These are phyloP conservation scores for Drosophila sordidapex DNA, from an alignment of 2,888 invertebrate species.

Conservation along the genomic window DNA sequence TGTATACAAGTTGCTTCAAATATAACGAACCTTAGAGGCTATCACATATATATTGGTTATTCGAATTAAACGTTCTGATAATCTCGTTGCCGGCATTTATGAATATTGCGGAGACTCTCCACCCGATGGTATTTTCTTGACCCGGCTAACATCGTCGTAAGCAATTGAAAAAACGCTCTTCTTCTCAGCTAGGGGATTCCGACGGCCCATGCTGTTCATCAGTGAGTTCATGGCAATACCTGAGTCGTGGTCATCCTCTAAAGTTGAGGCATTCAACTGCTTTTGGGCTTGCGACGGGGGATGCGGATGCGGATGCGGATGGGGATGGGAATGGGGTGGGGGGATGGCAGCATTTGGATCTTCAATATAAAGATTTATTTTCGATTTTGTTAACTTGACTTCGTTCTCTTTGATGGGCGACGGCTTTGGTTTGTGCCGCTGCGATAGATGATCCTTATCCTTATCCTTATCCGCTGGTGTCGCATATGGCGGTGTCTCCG, in stretches of 20 bases:
- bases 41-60: constrained; percentile 70
- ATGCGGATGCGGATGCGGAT: constrained; percentile 40
- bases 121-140: constrained; percentile 92
- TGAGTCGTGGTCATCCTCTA: constrained; percentile 90
- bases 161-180: constrained; percentile 97
- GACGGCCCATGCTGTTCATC: constrained; percentile 87
- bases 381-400: constrained; percentile 82
- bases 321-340: neutral
- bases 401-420: constrained; percentile 85
- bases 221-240: constrained; percentile 90
- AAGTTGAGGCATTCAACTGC: constrained; percentile 87
- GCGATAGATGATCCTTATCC: constrained; percentile 56
- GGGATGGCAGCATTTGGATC: constrained; percentile 69
- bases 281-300: constrained; percentile 79
- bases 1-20: constrained; percentile 48
- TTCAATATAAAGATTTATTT: constrained; percentile 79
- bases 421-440: constrained; percentile 77
- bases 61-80: constrained; percentile 30
- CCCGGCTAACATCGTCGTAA: constrained; percentile 93
- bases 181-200: constrained; percentile 92
- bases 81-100: constrained; percentile 54
- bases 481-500: constrained; percentile 86
- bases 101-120: constrained; percentile 90
- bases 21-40: constrained; percentile 73
- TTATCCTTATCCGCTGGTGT: constrained; percentile 67